Base-by-base conservation (phyloP, 1,140 invertebrate species). In the Anastatus disparis region DNA sequence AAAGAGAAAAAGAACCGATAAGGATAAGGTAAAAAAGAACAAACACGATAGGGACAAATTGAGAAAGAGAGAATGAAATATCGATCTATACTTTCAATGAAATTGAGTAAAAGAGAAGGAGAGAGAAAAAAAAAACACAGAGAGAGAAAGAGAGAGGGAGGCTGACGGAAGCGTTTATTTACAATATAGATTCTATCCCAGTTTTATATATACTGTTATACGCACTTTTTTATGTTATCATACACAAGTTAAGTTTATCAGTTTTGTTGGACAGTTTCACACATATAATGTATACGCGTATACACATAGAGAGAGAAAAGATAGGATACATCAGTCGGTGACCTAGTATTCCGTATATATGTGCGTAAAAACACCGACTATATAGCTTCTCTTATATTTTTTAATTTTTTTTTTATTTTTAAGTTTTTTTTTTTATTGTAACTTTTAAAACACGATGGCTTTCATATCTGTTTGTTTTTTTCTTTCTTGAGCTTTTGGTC, bases 321-420 rank as follows among this genome's bases (percentile, higher is more conserved):
- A n/a, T n/a, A n/a, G 17, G 63, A 74, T 82, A n/a, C n/a, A 82
- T 81, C 78, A 80, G 79, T 79, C 76, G 77, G 75, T 81, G 77
- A 79, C 77, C 80, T 74, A 81, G 73, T 79, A n/a, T n/a, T n/a
- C n/a, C 3, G 40, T 31, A 66, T 29, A 58, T 31, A 59, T 44
- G 72, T 29, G 17, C 24, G 59, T 15, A 46, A 48, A 75, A 73
- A 59, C 58, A 35, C 55, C 72, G 70, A 64, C 73, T 76, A 70
- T 77, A 75, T 79, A 70, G 61, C 75, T 73, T 80, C 22, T 26
- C 75, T 75, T 35, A n/a, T n/a, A n/a, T n/a, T 35, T 35, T 35
- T 35, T 35, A 4, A 4, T 10, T 10, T 4, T 35, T 35, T 35
- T 35, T 35, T 35, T 77, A 77, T 76, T 79, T 78, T 80, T 78